These are phyloP conservation scores for Columba livia DNA, from an alignment of 2,113 vertebrate species.

Conservation along the genomic window DNA sequence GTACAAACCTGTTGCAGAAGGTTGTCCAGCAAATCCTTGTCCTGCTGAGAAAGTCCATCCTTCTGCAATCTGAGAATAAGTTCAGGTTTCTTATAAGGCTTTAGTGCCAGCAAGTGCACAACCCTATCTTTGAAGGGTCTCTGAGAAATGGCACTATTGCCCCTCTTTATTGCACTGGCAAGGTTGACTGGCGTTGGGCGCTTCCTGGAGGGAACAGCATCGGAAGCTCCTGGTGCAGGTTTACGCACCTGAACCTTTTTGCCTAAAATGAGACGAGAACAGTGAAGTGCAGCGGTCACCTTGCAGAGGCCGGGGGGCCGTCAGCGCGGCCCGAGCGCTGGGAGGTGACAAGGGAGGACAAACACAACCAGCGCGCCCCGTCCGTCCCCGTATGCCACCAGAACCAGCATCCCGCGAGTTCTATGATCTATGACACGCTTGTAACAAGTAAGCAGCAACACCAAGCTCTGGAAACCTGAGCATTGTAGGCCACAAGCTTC, in stretches of 20 bases:
- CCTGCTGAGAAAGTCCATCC: slow-evolving; percentile 86
- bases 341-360: background rate
- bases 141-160: slow-evolving; percentile 71
- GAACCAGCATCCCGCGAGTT: background rate
- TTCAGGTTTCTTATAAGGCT: slow-evolving; percentile 95
- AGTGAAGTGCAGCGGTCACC: background rate
- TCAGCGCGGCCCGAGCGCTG: accelerated
- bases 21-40: slow-evolving; percentile 91
- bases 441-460: background rate
- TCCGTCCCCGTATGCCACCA: accelerated
- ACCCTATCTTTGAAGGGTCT: slow-evolving; percentile 91
- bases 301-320: background rate
- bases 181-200: slow-evolving; percentile 90
- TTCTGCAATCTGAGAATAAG: slow-evolving; percentile 93
- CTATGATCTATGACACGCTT: background rate
- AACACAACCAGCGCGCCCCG: background rate
- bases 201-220: slow-evolving; percentile 86
- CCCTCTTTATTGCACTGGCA: slow-evolving; percentile 87
- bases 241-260: slow-evolving; percentile 95
- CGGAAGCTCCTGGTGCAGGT: slow-evolving; percentile 82
- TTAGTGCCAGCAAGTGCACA: slow-evolving; percentile 92
- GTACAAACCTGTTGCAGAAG: slow-evolving; percentile 91
- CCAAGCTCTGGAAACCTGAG: slow-evolving; percentile 19
- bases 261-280: slow-evolving; percentile 71
- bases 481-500: background rate